Evolutionary conservation across 2,888 invertebrate species (phyloP).

Genomic region (Sturmia bella): DNA sequence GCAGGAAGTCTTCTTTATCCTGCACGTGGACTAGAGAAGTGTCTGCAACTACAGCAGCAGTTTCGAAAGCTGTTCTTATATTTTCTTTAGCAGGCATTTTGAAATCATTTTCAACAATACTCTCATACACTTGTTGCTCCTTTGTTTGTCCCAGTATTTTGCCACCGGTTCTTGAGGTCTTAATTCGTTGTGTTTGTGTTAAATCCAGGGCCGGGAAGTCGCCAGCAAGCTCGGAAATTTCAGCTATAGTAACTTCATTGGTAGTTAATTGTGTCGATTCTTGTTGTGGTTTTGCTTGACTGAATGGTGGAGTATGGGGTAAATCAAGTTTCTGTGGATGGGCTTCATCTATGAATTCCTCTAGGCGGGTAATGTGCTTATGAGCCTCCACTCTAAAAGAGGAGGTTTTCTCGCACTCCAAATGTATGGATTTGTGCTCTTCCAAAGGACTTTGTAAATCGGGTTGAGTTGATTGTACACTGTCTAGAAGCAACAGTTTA

Average conservation of each 20-base stretch:
- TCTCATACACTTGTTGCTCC: conserved; percentile 84
- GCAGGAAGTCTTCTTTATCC: conserved; percentile 84
- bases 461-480: conserved; percentile 85
- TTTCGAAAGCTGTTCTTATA: conserved; percentile 83
- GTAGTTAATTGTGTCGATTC: conserved; percentile 27
- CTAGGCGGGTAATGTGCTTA: conserved; percentile 84
- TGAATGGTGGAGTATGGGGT: not conserved
- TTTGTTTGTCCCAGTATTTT: conserved; percentile 83
- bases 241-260: conserved; percentile 45
- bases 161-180: conserved; percentile 84
- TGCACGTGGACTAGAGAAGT: conserved; percentile 85
- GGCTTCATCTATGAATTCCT: conserved; percentile 80
- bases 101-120: conserved; percentile 75
- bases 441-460: conserved; percentile 87
- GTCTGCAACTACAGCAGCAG: conserved; percentile 84
- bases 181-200: conserved; percentile 83
- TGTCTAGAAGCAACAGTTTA: conserved; percentile 82
- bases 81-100: conserved; percentile 77
- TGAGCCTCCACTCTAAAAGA: conserved; percentile 85
- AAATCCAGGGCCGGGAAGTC: conserved; percentile 76
- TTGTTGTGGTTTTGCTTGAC: conserved; percentile 32
- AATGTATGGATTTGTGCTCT: conserved; percentile 81
- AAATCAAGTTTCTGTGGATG: conserved; percentile 20
- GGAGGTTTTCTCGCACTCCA: conserved; percentile 83
- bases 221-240: conserved; percentile 60